These are phyloP conservation scores for Campoplex nolae DNA, from an alignment of 2,888 invertebrate genomes.

Conservation along the genomic window DNA sequence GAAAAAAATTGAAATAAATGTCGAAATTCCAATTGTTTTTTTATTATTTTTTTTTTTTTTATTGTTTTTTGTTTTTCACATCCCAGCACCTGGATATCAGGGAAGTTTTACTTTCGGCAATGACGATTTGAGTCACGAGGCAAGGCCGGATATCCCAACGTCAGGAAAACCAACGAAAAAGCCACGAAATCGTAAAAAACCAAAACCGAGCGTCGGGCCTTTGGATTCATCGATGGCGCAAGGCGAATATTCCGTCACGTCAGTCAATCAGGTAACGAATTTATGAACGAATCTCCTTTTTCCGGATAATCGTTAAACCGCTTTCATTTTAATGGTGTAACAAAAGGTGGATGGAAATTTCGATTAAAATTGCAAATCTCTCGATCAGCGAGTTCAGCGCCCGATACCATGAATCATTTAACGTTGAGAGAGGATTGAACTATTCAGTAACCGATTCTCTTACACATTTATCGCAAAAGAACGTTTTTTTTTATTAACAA, in stretches of 20 bases:
- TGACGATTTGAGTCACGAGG: conserved; percentile 80
- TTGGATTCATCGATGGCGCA: conserved; percentile 78
- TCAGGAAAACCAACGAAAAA: conserved; percentile 79
- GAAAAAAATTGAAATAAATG: not conserved
- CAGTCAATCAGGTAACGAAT: conserved; percentile 80
- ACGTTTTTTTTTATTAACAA: not conserved
- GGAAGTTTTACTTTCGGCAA: conserved; percentile 77
- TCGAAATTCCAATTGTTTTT: not conserved
- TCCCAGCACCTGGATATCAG: conserved; percentile 76
- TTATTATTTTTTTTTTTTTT: conserved; percentile 8
- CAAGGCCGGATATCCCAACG: conserved; percentile 75
- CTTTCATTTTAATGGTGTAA: not conserved
- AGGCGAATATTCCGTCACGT: conserved; percentile 81
- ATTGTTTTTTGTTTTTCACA: not conserved
- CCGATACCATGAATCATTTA: conserved; percentile 3
- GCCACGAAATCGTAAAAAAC: conserved; percentile 76
- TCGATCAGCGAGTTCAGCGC: conserved; percentile 12
- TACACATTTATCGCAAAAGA: not conserved
- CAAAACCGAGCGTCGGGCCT: conserved; percentile 76
- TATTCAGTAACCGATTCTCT: not conserved
- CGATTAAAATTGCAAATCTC: conserved; percentile 6
- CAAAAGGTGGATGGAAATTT: conserved; percentile 1
- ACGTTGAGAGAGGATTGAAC: not conserved
- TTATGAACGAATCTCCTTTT: not conserved
- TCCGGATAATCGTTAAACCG: not conserved